Conservation (phyloP, 2,888 invertebrate genomes). For the Dicroscelio sp. region DNA sequence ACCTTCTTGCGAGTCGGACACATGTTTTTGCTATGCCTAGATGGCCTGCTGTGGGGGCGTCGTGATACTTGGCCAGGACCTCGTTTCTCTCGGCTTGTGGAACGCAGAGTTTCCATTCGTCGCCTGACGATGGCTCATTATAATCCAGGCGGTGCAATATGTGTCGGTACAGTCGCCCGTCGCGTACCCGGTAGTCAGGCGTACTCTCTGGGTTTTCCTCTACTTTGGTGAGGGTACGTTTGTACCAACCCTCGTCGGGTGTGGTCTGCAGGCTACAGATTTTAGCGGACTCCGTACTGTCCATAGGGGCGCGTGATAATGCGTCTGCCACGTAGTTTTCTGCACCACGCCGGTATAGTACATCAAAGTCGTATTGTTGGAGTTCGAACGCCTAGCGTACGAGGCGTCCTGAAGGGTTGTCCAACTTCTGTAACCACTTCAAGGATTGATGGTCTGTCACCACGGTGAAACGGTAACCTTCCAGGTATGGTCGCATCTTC, state of each 20-base stretch:
- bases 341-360: not conserved
- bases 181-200: not conserved
- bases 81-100: slow-evolving; percentile 34
- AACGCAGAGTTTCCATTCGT: slow-evolving; percentile 68
- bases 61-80: slow-evolving; percentile 70
- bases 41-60: slow-evolving; percentile 55
- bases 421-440: slow-evolving; percentile 80
- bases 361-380: slow-evolving; percentile 54
- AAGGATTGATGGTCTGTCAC: slow-evolving; percentile 82
- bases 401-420: slow-evolving; percentile 32
- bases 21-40: slow-evolving; percentile 63
- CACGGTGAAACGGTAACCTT: not conserved
- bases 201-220: not conserved
- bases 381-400: slow-evolving; percentile 13
- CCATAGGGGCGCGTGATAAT: slow-evolving; percentile 66
- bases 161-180: not conserved
- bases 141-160: not conserved
- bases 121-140: not conserved
- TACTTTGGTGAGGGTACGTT: not conserved
- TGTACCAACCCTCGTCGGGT: not conserved
- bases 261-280: too few species aligned
- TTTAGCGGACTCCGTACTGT: too few species aligned
- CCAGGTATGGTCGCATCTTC: not conserved
- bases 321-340: slow-evolving; percentile 67
- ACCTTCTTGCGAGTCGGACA: slow-evolving; percentile 32